Conservation (phyloP, 2,113 vertebrate genomes). For the Abramis brama region DNA sequence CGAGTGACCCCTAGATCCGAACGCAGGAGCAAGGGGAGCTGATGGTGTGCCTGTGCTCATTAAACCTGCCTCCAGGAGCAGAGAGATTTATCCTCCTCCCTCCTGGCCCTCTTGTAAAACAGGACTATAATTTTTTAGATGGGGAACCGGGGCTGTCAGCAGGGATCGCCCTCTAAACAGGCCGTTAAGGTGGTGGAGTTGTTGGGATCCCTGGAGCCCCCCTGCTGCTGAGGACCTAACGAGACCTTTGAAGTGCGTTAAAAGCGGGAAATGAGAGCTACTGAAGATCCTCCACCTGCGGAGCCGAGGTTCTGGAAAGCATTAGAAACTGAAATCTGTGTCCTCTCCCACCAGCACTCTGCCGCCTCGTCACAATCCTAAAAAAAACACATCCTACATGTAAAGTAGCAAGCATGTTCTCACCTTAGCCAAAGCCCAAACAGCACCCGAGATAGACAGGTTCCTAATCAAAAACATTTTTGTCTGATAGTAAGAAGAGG, state of each 20-base stretch:
- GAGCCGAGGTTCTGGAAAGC: constrained; percentile 52
- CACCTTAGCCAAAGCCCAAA: constrained; percentile 28
- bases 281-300: constrained; percentile 51
- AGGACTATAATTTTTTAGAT: constrained; percentile 48
- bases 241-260: constrained; percentile 57
- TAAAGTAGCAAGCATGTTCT: constrained; percentile 24
- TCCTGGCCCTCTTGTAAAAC: constrained; percentile 54
- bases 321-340: constrained; percentile 38
- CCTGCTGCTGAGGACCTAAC: constrained; percentile 48
- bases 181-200: constrained; percentile 47
- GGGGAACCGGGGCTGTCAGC: constrained; percentile 42
- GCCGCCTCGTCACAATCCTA: background rate
- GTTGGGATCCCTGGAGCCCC: constrained; percentile 35
- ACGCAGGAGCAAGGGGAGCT: constrained; percentile 1
- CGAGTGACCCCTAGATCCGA: background rate
- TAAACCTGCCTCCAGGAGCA: constrained; percentile 44
- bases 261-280: constrained; percentile 52
- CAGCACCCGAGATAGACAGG: background rate
- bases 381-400: background rate
- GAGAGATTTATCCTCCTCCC: constrained; percentile 43
- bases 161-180: constrained; percentile 49
- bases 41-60: constrained; percentile 35
- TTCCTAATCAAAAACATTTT: background rate
- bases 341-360: constrained; percentile 24
- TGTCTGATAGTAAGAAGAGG: constrained; percentile 31